Evolutionary conservation across 2,888 invertebrate genomes (phyloP).

Genomic region (Leptopilina syphax): DNA sequence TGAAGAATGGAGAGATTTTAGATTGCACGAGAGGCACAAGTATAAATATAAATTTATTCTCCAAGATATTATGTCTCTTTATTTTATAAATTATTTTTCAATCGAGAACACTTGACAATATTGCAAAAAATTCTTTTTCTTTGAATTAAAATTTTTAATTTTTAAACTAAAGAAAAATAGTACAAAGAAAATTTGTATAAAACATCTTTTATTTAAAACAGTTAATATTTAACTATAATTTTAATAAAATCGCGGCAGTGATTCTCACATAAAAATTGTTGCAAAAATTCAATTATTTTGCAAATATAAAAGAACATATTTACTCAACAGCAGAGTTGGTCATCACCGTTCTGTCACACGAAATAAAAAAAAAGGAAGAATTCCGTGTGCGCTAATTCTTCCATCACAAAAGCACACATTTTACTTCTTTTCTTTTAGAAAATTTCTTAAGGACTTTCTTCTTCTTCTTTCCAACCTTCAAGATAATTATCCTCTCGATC

Average conservation of each 20-base stretch:
- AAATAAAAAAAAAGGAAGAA: background rate
- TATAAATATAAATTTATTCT: slow-evolving; percentile 41
- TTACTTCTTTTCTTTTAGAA: background rate
- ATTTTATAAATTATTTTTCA: background rate
- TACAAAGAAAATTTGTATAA: slow-evolving; percentile 33
- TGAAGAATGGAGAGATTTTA: background rate
- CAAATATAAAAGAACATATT: background rate
- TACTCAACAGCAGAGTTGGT: background rate
- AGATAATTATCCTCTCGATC: slow-evolving; percentile 2
- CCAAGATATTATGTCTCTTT: slow-evolving; percentile 3
- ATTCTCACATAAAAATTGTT: slow-evolving; percentile 47
- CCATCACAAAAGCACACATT: slow-evolving; percentile 1
- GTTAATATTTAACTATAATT: slow-evolving; percentile 52
- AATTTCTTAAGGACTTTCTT: background rate
- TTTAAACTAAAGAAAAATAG: background rate
- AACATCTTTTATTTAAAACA: slow-evolving; percentile 59
- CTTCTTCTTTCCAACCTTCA: background rate
- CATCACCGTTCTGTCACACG: background rate
- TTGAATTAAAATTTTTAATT: too few relatives aligned
- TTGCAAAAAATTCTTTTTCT: too few relatives aligned
- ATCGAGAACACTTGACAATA: background rate
- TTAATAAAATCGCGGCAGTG: slow-evolving; percentile 58
- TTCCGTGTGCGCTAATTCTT: background rate
- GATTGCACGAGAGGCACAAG: background rate
- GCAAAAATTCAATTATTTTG: background rate